phyloP scores from a whole-genome alignment of 2,113 vertebrate genomes.

The Triplophysa rosa region DNA sequence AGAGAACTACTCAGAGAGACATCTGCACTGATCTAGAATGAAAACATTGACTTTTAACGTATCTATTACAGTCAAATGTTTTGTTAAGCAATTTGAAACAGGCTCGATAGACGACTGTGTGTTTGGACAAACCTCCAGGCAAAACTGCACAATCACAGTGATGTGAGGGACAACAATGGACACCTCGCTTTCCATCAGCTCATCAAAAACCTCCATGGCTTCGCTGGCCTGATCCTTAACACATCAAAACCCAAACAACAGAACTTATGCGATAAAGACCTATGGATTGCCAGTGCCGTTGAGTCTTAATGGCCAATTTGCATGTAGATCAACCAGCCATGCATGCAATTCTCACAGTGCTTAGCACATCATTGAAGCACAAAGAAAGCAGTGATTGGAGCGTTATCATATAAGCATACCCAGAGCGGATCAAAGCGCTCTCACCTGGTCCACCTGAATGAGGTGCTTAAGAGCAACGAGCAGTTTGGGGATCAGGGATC shows the following conservation, averaged over 20 bases:
- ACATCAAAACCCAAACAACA: background rate
- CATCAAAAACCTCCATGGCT: slow-evolving; percentile 86
- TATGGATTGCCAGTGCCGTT: background rate
- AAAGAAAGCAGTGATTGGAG: background rate
- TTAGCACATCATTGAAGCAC: slow-evolving; percentile 35
- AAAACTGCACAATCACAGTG: slow-evolving; percentile 79
- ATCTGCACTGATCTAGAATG: slow-evolving; percentile 76
- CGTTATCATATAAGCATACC: background rate
- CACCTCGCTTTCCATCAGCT: slow-evolving; percentile 84
- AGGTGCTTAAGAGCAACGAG: slow-evolving; percentile 76
- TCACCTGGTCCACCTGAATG: slow-evolving; percentile 81
- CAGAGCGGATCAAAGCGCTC: background rate
- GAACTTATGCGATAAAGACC: background rate
- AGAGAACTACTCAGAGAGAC: slow-evolving; percentile 71
- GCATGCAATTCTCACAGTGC: background rate
- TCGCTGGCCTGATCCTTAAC: slow-evolving; percentile 81
- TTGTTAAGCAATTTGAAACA: background rate
- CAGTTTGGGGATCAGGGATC: slow-evolving; percentile 77
- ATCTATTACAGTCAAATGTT: background rate
- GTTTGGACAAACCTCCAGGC: slow-evolving; percentile 74
- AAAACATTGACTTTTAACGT: background rate
- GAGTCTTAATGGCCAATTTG: background rate
- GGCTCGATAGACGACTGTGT: background rate
- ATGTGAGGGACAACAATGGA: slow-evolving; percentile 81
- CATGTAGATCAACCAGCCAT: background rate